phyloP scores from a whole-genome alignment of 2,888 invertebrate genomes.

The Cloeon dipterum region DNA sequence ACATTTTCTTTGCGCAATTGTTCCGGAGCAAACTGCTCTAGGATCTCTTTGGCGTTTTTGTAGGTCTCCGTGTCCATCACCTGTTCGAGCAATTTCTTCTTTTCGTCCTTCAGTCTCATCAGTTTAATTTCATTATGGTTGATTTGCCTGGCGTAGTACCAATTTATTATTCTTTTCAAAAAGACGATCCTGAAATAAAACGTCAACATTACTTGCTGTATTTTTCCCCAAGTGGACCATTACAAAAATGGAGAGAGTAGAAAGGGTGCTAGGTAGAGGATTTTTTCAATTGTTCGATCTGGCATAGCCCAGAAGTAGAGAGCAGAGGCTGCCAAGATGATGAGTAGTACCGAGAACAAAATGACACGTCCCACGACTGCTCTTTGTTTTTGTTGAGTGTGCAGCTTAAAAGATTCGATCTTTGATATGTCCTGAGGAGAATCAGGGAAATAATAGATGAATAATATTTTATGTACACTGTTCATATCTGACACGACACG shows the following conservation, averaged over 20 bases:
- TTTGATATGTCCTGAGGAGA: conserved; percentile 39
- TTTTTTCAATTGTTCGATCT: conserved; percentile 43
- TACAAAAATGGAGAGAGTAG: conserved; percentile 66
- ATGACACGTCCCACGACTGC: conserved; percentile 58
- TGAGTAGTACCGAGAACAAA: conserved; percentile 24
- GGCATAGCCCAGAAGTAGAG: conserved; percentile 66
- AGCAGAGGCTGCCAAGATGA: conserved; percentile 40
- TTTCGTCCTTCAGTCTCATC: conserved; percentile 47
- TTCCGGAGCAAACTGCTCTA: conserved; percentile 63
- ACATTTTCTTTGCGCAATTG: conserved; percentile 16
- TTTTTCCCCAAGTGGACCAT: conserved; percentile 22
- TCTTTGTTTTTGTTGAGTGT: conserved; percentile 60
- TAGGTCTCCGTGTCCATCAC: conserved; percentile 97
- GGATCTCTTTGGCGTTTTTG: conserved; percentile 74
- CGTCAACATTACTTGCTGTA: conserved; percentile 4
- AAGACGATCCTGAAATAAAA: conserved; percentile 40
- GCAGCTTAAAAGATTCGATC: conserved; percentile 56
- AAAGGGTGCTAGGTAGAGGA: conserved; percentile 55
- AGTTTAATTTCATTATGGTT: conserved; percentile 53
- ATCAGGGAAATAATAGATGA: conserved; percentile 7
- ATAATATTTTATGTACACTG: background rate
- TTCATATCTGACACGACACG: too few relatives aligned
- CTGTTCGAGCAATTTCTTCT: conserved; percentile 72
- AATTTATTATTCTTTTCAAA: conserved; percentile 54
- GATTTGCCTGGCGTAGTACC: conserved; percentile 71